Conservation (phyloP, 2,888 invertebrate species). For the Saturnia pavonia region DNA sequence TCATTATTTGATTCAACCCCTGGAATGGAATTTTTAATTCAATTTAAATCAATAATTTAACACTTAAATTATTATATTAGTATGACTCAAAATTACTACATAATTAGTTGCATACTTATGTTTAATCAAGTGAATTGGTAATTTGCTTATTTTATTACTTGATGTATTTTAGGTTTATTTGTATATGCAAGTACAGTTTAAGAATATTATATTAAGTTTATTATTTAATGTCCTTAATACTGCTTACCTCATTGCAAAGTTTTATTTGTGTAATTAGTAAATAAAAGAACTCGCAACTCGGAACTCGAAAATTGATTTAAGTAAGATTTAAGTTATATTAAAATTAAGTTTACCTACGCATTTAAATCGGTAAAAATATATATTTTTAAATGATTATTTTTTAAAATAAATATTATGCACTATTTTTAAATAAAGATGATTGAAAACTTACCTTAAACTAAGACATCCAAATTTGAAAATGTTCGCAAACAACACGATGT, state of each 20-base stretch:
- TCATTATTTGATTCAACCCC: too few species aligned
- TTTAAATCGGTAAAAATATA: neutral
- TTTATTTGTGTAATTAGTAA: neutral
- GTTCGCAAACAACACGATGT: conserved; percentile 35
- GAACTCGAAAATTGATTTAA: neutral
- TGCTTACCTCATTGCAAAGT: neutral
- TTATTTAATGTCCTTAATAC: neutral
- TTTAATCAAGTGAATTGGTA: too few species aligned
- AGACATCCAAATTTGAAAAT: conserved; percentile 66
- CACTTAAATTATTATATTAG: too few species aligned
- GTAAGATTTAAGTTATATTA: neutral
- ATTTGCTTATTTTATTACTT: too few species aligned
- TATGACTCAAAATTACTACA: too few species aligned
- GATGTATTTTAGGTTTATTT: too few species aligned
- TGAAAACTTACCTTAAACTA: conserved; percentile 66
- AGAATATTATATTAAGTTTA: neutral
- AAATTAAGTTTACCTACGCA: neutral
- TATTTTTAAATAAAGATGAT: neutral
- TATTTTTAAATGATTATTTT: neutral
- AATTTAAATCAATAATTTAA: too few species aligned
- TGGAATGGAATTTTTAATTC: too few species aligned
- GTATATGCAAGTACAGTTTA: too few species aligned
- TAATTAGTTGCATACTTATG: too few species aligned
- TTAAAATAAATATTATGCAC: neutral
- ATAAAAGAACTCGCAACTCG: neutral